Percentiles rank a stretch among this genome's conserved stretches.
phyloP scores from a whole-genome alignment of 2,797 vertebrate genomes.

The Hydrolagus colliei region DNA sequence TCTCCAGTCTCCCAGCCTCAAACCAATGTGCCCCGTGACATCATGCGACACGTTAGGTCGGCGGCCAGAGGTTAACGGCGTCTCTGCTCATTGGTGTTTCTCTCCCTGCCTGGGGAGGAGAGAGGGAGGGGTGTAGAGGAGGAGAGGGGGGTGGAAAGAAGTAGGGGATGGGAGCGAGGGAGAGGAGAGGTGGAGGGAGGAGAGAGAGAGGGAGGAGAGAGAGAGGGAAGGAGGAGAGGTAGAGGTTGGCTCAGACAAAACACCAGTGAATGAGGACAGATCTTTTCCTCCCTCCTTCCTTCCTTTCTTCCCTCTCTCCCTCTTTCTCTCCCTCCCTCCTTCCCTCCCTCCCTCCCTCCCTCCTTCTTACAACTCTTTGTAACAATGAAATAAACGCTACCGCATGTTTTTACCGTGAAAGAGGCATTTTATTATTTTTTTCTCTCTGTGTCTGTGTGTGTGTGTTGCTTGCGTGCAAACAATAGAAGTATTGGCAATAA shows the following conservation, averaged over 20 bases:
- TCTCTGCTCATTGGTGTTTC: conserved; percentile 2
- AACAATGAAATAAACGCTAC: conserved; percentile 26
- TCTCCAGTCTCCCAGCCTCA: not conserved
- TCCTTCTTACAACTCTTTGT: not conserved
- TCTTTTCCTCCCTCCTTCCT: too few relatives aligned
- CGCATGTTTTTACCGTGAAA: not conserved
- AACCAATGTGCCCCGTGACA: conserved; percentile 23
- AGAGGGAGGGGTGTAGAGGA: not conserved
- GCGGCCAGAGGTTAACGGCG: conserved; percentile 26
- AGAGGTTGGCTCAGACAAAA: too few relatives aligned
- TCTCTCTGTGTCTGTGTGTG: too few relatives aligned
- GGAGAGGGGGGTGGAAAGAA: too few relatives aligned
- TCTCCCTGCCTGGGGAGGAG: not conserved
- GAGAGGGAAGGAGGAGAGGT: too few relatives aligned
- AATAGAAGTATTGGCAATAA: too few relatives aligned
- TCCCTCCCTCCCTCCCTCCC: not conserved
- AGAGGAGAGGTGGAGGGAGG: too few relatives aligned
- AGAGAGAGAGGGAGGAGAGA: too few relatives aligned
- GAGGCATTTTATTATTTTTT: not conserved
- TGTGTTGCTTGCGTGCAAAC: too few relatives aligned
- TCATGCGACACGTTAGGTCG: conserved; percentile 20
- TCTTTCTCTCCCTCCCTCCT: not conserved
- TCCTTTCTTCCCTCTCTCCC: not conserved
- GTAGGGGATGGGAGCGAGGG: too few relatives aligned
- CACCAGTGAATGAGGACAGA: too few relatives aligned